These are phyloP conservation scores for Perdita meconis DNA, from an alignment of 2,888 invertebrate genomes.

Conservation along the genomic window DNA sequence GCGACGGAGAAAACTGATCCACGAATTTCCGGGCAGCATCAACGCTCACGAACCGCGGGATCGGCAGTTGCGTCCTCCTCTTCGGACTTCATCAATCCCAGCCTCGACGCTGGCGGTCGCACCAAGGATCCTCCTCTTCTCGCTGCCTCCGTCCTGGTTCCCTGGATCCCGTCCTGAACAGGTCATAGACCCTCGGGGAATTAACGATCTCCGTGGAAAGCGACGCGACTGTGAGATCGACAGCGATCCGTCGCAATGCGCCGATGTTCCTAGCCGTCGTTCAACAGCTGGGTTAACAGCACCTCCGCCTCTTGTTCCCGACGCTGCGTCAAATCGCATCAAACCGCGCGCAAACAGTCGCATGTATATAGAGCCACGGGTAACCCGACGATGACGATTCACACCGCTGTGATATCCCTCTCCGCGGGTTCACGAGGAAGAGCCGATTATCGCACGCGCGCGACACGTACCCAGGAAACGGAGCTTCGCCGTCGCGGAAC, in stretches of 20 bases:
- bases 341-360: constrained; percentile 55
- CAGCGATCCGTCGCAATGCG: constrained; percentile 59
- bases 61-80: constrained; percentile 59
- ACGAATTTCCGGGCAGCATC: constrained; percentile 38
- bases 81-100: constrained; percentile 61
- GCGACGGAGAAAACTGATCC: constrained; percentile 18
- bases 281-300: constrained; percentile 30
- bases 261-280: constrained; percentile 47
- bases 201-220: constrained; percentile 36
- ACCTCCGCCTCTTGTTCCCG: constrained; percentile 40
- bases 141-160: constrained; percentile 30
- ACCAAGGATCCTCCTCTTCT: constrained; percentile 12
- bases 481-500: constrained; percentile 46
- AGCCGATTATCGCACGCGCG: background rate
- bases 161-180: constrained; percentile 20
- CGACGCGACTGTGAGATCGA: constrained; percentile 41
- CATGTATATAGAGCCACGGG: too few relatives aligned
- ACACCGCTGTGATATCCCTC: constrained; percentile 50
- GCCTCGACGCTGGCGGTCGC: constrained; percentile 17
- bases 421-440: too few relatives aligned
- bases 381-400: constrained; percentile 17
- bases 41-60: constrained; percentile 59
- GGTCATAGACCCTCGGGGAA: constrained; percentile 61
- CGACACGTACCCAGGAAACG: constrained; percentile 14
- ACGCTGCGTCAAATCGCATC: constrained; percentile 63